Evolutionary conservation across 2,113 vertebrate genomes (phyloP).

Genomic region (Brachyhypopomus gauderio): DNA sequence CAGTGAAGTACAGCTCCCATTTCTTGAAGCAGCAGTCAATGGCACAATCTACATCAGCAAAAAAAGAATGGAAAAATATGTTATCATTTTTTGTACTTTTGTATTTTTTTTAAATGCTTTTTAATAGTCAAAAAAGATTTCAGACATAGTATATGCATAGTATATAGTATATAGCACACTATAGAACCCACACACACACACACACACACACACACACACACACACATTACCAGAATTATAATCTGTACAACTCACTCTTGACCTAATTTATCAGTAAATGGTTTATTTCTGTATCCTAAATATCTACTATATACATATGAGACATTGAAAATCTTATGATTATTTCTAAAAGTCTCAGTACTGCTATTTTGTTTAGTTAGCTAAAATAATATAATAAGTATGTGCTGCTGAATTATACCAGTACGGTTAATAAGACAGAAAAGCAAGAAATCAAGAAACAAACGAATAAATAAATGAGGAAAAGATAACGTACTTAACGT

Average conservation of each 20-base stretch:
- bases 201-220: too few relatives aligned
- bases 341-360: neutral
- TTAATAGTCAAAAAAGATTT: neutral
- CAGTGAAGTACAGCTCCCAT: neutral
- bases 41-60: slow-evolving; percentile 1
- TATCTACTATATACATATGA: neutral
- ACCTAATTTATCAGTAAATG: too few relatives aligned
- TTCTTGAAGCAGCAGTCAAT: neutral
- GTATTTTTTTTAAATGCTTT: neutral
- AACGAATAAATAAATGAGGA: neutral
- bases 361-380: neutral
- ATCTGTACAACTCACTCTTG: too few relatives aligned
- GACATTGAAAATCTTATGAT: neutral
- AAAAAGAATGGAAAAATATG: neutral
- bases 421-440: neutral
- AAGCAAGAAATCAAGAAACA: neutral
- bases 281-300: too few relatives aligned
- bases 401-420: neutral
- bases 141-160: neutral
- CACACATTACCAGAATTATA: too few relatives aligned
- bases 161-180: too few relatives aligned
- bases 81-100: neutral
- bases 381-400: neutral
- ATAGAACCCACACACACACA: neutral
- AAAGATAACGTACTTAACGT: neutral